Percentiles rank a stretch among this genome's conserved stretches.
Conservation (phyloP, 2,113 vertebrate genomes). For the Brachypodius melanocephalos region DNA sequence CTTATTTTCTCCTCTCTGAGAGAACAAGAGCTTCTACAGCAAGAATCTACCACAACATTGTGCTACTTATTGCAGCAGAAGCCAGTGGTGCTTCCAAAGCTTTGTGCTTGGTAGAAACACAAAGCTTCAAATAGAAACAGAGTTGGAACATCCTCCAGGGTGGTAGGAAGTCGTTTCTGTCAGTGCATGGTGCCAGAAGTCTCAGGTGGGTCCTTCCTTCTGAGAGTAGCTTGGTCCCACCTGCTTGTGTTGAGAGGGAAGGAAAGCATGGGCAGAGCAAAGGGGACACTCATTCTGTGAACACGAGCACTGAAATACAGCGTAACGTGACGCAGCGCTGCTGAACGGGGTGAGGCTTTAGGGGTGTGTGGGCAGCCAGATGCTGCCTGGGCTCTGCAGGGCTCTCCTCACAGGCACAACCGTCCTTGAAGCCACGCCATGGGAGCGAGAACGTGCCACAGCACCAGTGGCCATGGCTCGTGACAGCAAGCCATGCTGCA, state of each 20-base stretch:
- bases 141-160: not conserved
- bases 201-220: not conserved
- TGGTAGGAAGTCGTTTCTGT: not conserved
- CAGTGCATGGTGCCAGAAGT: rapidly evolving
- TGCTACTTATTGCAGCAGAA: not conserved
- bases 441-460: not conserved
- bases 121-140: not conserved
- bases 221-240: not conserved
- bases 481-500: not conserved
- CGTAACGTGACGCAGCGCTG: rapidly evolving
- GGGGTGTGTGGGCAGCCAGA: not conserved
- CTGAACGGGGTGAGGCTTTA: not conserved
- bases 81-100: not conserved
- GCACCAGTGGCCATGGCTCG: not conserved
- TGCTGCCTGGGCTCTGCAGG: not conserved
- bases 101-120: not conserved
- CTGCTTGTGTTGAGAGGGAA: not conserved
- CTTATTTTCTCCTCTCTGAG: not conserved
- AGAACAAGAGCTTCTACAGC: not conserved
- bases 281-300: not conserved
- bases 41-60: not conserved
- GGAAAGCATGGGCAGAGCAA: not conserved
- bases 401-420: not conserved
- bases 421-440: not conserved
- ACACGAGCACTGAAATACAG: not conserved